These are phyloP conservation scores for Epinotia nisella DNA, from an alignment of 2,888 invertebrate genomes.

Conservation along the genomic window DNA sequence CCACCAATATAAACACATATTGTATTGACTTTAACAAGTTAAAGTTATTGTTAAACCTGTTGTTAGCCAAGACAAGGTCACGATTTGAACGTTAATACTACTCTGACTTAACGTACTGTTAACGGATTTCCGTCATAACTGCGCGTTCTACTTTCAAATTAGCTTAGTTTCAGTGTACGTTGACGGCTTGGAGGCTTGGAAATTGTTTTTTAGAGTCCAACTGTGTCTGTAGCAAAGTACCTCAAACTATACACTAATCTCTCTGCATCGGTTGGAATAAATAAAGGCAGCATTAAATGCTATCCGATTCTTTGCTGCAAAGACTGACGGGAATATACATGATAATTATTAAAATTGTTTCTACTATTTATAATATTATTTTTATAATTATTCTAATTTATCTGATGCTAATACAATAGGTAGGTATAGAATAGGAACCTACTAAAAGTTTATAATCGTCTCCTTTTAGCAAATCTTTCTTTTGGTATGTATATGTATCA, in stretches of 20 bases:
- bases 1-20: not conserved
- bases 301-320: too few relatives aligned
- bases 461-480: too few relatives aligned
- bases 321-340: too few relatives aligned
- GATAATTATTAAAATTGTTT: too few relatives aligned
- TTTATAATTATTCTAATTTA: too few relatives aligned
- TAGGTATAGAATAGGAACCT: too few relatives aligned
- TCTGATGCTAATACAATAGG: too few relatives aligned
- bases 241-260: not conserved
- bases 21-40: not conserved
- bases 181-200: not conserved
- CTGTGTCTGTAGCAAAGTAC: not conserved
- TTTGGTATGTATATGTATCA: too few relatives aligned
- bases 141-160: constrained; percentile 30
- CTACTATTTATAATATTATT: too few relatives aligned
- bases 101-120: constrained; percentile 11
- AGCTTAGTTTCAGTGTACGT: not conserved
- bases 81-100: not conserved
- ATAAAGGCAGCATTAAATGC: not conserved
- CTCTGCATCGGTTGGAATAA: not conserved
- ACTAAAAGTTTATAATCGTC: too few relatives aligned
- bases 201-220: not conserved
- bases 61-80: constrained; percentile 9
- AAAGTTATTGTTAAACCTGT: constrained; percentile 1
- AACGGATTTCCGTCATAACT: constrained; percentile 34